Evolutionary conservation across 1,140 invertebrate genomes (phyloP).

Genomic region (Macrocentrus cingulum): DNA sequence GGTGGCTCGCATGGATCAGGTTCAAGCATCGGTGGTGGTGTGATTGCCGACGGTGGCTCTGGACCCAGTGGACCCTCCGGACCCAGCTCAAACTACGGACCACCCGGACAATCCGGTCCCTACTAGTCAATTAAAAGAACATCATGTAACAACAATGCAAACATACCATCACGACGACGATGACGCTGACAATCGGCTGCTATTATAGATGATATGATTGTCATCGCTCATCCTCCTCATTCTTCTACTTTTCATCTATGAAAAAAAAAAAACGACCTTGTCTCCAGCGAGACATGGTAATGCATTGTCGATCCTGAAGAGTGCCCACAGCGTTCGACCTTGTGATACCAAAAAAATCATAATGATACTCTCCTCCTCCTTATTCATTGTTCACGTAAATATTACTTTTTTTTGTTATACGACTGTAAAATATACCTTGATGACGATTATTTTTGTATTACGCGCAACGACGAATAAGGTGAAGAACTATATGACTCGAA

Average conservation of each 20-base stretch:
- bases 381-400: slow-evolving; percentile 10
- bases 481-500: slow-evolving; percentile 20
- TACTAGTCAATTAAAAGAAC: slow-evolving; percentile 54
- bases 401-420: slow-evolving; percentile 19
- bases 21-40: slow-evolving; percentile 21
- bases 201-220: background rate
- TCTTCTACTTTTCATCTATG: background rate
- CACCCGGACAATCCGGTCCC: slow-evolving; percentile 61
- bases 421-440: slow-evolving; percentile 22
- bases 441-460: slow-evolving; percentile 16
- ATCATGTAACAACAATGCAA: slow-evolving; percentile 4
- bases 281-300: slow-evolving; percentile 19
- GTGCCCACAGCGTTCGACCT: slow-evolving; percentile 18
- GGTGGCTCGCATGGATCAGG: slow-evolving; percentile 47
- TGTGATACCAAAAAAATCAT: slow-evolving; percentile 12
- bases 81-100: slow-evolving; percentile 66
- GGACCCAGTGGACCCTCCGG: slow-evolving; percentile 45
- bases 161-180: no score
- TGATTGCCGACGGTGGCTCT: slow-evolving; percentile 50
- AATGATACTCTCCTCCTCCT: slow-evolving; percentile 9
- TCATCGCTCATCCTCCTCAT: background rate
- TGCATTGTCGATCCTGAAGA: slow-evolving; percentile 18
- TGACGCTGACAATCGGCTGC: background rate
- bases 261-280: no score
- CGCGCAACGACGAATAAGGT: slow-evolving; percentile 3